Base-by-base conservation (phyloP, 2,797 vertebrate species). In the Gambusia yucatana region DNA sequence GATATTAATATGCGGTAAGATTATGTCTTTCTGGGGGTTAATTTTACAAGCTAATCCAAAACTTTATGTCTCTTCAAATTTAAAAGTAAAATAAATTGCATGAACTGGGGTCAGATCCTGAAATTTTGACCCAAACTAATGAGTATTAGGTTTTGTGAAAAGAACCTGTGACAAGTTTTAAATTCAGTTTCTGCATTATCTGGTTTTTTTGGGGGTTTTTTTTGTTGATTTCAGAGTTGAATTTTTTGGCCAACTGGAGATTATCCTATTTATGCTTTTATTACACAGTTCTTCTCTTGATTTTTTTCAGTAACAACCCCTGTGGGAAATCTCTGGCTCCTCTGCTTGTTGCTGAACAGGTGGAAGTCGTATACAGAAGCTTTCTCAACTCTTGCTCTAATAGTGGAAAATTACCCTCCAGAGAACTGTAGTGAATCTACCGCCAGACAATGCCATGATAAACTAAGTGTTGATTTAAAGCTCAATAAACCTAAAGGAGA, bases 341-440 rank as follows among this genome's bases (percentile, higher is more conserved):
- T 25, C n/a, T 69, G 76, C 36, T 52, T 41, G 67, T 17, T 77
- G 65, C 41, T 17, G 48, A 57, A 9, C 39, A 75, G 73, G 69
- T 39, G 70, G 70, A 50, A 22, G 33, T 28, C 33, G 6, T 13
- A 28, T n/a, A 41, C 25, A 67, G 43, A 55, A 74, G 1, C 55
- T 57, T 13, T 74, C 36, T 22, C 39, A 61, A 46, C 17, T 55
- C 55, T 77, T 70, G 41, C 30, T 11, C 39, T 71, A 69, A 7
- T 55, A 52, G 39, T 55, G 17, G 65, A 57, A 71, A 77, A 77
- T 70, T 39, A 44, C 47, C 73, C 36, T 59, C 65, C 65, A 43
- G 63, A 52, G 77, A 63, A 69, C 67, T 57, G 74, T 75, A 65
- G 67, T 43, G 77, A 69, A 69, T 39, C 41, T 43, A 41, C 22